Percentiles rank a stretch among this genome's conserved stretches.
Evolutionary conservation across 92 coral and sea anemone genomes (phyloP).

Genomic region (Zoanthus gigantus): DNA sequence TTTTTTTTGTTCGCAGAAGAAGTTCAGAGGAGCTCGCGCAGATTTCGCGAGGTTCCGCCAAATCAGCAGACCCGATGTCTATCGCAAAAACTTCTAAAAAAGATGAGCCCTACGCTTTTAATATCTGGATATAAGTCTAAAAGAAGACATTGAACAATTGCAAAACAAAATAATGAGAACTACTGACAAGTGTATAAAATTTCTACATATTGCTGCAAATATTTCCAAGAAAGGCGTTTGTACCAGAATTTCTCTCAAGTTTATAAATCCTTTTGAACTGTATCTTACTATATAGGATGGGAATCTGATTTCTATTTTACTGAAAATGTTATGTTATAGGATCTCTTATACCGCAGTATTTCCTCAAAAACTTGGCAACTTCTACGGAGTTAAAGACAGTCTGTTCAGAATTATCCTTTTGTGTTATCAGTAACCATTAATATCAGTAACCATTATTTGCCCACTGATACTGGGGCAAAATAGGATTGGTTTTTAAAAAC

Average conservation of each 20-base stretch:
- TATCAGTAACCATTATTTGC: too few relatives aligned
- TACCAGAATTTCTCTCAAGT: neutral
- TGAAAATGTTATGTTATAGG: too few relatives aligned
- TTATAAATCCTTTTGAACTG: neutral
- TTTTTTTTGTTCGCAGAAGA: slow-evolving; percentile 32
- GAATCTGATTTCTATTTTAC: too few relatives aligned
- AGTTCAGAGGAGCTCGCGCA: slow-evolving; percentile 20
- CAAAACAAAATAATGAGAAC: neutral
- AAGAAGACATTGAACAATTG: slow-evolving; percentile 19
- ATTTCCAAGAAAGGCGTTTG: neutral
- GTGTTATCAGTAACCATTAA: too few relatives aligned
- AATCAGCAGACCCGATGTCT: slow-evolving; percentile 8
- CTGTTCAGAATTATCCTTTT: too few relatives aligned
- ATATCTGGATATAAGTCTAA: slow-evolving; percentile 40
- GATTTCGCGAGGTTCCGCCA: slow-evolving; percentile 30
- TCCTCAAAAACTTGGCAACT: too few relatives aligned
- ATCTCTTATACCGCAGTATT: too few relatives aligned
- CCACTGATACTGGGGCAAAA: too few relatives aligned
- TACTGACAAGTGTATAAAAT: neutral
- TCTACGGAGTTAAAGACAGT: too few relatives aligned
- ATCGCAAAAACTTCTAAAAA: neutral
- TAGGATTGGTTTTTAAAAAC: too few relatives aligned
- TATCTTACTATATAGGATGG: neutral
- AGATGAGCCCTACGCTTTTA: slow-evolving; percentile 28
- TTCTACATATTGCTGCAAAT: slow-evolving; percentile 6